These are phyloP conservation scores for Tauraco erythrolophus DNA, from an alignment of 2,113 vertebrate genomes.

Conservation along the genomic window DNA sequence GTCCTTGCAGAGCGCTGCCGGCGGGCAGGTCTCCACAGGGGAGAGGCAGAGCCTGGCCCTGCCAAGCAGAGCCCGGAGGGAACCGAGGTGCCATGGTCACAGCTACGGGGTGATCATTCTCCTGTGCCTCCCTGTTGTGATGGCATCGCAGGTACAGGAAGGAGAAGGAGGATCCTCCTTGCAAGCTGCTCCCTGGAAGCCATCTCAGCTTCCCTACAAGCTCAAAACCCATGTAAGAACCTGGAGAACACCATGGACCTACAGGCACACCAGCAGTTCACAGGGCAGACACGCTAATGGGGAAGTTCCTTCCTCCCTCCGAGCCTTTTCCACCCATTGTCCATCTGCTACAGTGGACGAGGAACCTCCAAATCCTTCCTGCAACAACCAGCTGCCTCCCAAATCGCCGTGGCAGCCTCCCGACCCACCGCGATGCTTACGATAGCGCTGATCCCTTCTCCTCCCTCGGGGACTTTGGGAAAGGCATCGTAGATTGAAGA, in stretches of 20 bases:
- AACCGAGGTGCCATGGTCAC: not conserved
- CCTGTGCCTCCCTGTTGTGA: not conserved
- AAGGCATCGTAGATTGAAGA: constrained; percentile 99
- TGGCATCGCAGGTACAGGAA: not conserved
- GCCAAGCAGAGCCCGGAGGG: not conserved
- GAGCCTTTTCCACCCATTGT: not conserved
- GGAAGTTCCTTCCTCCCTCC: not conserved
- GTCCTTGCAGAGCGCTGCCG: not conserved
- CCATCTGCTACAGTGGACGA: accelerated
- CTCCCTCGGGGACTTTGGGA: constrained; percentile 97
- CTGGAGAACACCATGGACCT: accelerated
- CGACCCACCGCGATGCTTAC: constrained; percentile 64
- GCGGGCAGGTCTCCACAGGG: accelerated
- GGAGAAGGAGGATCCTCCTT: not conserved
- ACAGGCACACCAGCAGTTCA: not conserved
- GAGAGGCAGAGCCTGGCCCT: not conserved
- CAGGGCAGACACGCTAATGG: accelerated
- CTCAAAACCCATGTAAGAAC: not conserved
- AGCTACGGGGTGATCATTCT: accelerated
- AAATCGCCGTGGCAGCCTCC: accelerated
- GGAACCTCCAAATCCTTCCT: not conserved
- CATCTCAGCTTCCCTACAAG: not conserved
- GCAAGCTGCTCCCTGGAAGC: not conserved
- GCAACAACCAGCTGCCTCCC: not conserved
- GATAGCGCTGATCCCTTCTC: constrained; percentile 91